Evolutionary conservation across 2,113 vertebrate species (phyloP), one percentile per base, ranked within the genome.

Genomic region (Perca fluviatilis): DNA sequence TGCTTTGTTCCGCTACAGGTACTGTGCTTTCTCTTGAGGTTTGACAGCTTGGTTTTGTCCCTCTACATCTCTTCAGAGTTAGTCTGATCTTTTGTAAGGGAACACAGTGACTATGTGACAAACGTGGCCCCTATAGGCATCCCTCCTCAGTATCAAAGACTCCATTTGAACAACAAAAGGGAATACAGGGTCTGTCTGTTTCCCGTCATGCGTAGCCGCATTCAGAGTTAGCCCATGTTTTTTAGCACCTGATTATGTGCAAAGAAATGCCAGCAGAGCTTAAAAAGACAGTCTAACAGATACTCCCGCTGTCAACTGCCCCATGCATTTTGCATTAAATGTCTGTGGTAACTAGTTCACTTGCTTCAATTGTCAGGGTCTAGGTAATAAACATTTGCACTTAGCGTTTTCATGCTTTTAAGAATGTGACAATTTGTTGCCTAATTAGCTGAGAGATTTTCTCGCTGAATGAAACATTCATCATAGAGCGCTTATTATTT

Each of bases 381-480:
- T 11, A 72, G 51, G 65, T 76, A 36, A 75, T 81, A 88, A 87
- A 80, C 57, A 80, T 62, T 57, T 50, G 12, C 50, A 62, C 57
- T 77, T 68, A n/a, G 11, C 40, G 13, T 67, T 72, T 79, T 75
- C 33, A 46, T 70, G 63, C 66, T 83, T 74, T 84, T 74, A 64
- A 82, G 27, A 84, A 78, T 86, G 57, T 76, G 58, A 84, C 77
- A 88, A 86, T 78, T 82, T 87, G 62, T 79, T 80, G 58, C 40
- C 76, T 79, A 73, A 88, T 77, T 84, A 85, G 70, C 67, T 14
- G 6, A 66, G 33, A 82, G 25, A 70, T 49, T 73, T 71, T 63
- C n/a, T 40, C 0, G 61, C 57, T 71, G 46, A 49, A 47, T 87
- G 30, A 91, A 90, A 92, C 66, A 86, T 91, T 89, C 15, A 87